A percentile compares a stretch with the other conserved stretches of the same genome.
These are phyloP conservation scores for Chalcis sispes DNA, from an alignment of 2,888 invertebrate species.

Conservation along the genomic window DNA sequence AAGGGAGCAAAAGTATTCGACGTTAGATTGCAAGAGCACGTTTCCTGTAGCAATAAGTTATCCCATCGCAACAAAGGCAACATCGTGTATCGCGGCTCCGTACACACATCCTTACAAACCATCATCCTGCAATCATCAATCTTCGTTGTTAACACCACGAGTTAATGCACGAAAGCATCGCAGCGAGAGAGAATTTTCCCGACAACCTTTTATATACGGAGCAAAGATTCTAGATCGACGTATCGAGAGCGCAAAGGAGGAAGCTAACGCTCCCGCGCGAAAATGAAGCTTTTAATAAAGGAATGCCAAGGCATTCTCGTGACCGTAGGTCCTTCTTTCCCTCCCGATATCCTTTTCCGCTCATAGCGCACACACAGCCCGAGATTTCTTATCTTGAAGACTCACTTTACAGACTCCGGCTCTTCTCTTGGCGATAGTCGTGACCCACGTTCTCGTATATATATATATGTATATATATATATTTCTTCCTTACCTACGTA, in stretches of 20 bases:
- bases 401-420: conserved; percentile 58
- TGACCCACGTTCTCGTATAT: conserved; percentile 32
- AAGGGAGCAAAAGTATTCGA: not conserved
- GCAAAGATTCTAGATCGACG: conserved; percentile 32
- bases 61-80: conserved; percentile 5
- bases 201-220: not conserved
- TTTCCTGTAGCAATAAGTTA: conserved; percentile 7
- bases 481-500: not conserved
- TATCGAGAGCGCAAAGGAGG: conserved; percentile 49
- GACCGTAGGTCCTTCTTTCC: conserved; percentile 47
- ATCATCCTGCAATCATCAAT: conserved; percentile 23
- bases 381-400: conserved; percentile 56
- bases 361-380: not conserved
- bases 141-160: conserved; percentile 20
- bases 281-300: conserved; percentile 56
- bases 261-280: too few relatives aligned
- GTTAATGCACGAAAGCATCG: not conserved
- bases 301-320: conserved; percentile 26
- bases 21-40: not conserved
- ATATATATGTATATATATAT: conserved; percentile 9
- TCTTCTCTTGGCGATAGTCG: conserved; percentile 48
- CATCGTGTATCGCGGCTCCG: not conserved
- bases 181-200: not conserved
- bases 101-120: not conserved
- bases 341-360: not conserved